phyloP scores from a whole-genome alignment of 2,888 invertebrate genomes.

The Lagria hirta region DNA sequence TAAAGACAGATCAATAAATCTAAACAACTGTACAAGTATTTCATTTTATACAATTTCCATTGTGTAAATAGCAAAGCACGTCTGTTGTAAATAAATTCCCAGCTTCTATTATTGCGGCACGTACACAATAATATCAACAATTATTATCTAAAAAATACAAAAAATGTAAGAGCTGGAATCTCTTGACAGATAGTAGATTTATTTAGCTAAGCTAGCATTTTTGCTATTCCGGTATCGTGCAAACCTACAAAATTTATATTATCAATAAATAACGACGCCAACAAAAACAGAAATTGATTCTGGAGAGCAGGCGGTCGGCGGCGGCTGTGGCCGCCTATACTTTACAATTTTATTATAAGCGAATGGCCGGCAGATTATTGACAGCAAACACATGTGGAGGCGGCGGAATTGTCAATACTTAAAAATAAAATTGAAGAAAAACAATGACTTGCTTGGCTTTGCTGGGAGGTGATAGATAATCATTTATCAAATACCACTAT shows the following conservation, averaged over 20 bases:
- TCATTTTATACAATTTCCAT: no score
- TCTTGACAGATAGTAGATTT: no score
- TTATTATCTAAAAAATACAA: no score
- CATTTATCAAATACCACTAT: no score
- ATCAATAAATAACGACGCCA: constrained; percentile 47
- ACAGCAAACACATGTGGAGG: constrained; percentile 20
- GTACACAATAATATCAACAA: no score
- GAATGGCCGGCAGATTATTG: constrained; percentile 25
- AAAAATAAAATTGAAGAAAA: constrained; percentile 18
- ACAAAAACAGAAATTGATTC: constrained; percentile 28
- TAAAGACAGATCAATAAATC: no score
- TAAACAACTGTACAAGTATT: no score
- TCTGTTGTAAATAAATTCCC: no score
- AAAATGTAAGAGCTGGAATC: no score
- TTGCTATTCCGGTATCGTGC: constrained; percentile 43
- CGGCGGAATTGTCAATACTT: constrained; percentile 18
- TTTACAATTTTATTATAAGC: constrained; percentile 49
- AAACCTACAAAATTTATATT: constrained; percentile 49
- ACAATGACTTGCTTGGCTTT: constrained; percentile 25
- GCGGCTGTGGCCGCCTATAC: constrained; percentile 30
- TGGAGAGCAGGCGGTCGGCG: constrained; percentile 17
- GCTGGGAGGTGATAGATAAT: no score
- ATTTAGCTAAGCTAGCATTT: constrained; percentile 22
- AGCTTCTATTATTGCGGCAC: no score
- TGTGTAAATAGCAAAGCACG: no score